Conservation (phyloP, 1,140 invertebrate genomes). For the Riptortus pedestris region DNA sequence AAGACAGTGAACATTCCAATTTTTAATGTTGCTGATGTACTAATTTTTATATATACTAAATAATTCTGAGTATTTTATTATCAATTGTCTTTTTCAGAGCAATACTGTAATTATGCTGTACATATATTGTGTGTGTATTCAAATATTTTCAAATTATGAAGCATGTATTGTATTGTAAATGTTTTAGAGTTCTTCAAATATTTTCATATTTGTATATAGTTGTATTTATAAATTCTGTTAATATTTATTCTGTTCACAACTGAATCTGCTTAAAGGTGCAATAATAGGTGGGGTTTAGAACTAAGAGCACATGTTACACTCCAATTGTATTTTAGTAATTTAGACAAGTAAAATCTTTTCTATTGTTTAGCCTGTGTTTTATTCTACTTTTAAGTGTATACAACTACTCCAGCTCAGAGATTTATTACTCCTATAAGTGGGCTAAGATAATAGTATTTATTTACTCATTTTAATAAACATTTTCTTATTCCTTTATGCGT, state of each 20-base stretch:
- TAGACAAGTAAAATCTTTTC: conserved; percentile 1
- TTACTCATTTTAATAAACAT: no score
- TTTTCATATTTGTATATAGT: conserved; percentile 8
- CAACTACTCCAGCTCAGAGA: no score
- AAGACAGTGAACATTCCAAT: not conserved
- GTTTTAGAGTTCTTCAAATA: conserved; percentile 13
- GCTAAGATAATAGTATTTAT: no score
- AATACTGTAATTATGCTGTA: conserved; percentile 9
- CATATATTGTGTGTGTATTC: not conserved
- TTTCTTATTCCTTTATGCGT: no score
- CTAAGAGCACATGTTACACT: conserved; percentile 11
- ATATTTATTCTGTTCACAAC: not conserved
- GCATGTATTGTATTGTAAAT: not conserved
- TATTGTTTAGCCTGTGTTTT: no score
- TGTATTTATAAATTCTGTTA: not conserved
- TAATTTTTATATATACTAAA: not conserved
- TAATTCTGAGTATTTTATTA: not conserved
- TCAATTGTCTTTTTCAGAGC: not conserved
- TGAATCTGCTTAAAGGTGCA: conserved; percentile 8
- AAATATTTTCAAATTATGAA: not conserved
- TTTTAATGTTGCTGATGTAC: not conserved
- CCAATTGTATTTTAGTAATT: conserved; percentile 10
- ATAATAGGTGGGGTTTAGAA: conserved; percentile 6
- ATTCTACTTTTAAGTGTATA: no score
- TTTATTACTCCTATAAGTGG: no score